Conservation (phyloP, 2,113 vertebrate species). For the Macaca mulatta region DNA sequence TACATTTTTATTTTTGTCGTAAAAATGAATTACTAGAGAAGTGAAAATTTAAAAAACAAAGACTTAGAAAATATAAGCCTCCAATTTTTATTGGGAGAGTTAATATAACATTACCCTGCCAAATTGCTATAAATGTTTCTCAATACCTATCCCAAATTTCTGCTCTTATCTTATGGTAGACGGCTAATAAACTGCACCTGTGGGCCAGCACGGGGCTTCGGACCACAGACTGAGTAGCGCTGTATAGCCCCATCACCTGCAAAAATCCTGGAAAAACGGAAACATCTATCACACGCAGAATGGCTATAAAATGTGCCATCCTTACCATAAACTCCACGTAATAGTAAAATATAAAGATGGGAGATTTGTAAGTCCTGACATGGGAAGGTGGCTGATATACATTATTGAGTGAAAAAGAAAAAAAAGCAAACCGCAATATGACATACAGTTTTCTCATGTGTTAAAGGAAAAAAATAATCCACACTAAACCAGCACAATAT, state of each 20-base stretch:
- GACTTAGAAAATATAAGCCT: background rate
- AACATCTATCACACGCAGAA: background rate
- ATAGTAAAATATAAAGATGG: background rate
- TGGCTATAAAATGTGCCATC: background rate
- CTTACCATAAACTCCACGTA: background rate
- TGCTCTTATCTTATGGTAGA: background rate
- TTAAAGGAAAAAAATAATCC: background rate
- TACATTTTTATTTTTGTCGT: background rate
- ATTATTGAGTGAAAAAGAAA: background rate
- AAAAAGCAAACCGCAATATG: background rate
- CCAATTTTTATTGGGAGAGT: background rate
- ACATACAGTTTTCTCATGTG: background rate
- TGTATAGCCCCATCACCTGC: background rate
- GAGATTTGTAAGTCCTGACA: background rate
- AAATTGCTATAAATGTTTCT: background rate
- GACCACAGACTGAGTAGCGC: background rate
- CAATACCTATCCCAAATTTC: background rate
- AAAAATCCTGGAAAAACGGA: background rate
- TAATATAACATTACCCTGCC: background rate
- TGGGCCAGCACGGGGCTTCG: accelerated
- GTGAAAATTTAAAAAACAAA: background rate
- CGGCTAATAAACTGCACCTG: background rate
- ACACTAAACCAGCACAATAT: background rate
- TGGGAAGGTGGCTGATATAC: background rate
- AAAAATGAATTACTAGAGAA: slow-evolving; percentile 6